phyloP scores from a whole-genome alignment of 2,888 invertebrate genomes.

The Eugnorisma glareosa region DNA sequence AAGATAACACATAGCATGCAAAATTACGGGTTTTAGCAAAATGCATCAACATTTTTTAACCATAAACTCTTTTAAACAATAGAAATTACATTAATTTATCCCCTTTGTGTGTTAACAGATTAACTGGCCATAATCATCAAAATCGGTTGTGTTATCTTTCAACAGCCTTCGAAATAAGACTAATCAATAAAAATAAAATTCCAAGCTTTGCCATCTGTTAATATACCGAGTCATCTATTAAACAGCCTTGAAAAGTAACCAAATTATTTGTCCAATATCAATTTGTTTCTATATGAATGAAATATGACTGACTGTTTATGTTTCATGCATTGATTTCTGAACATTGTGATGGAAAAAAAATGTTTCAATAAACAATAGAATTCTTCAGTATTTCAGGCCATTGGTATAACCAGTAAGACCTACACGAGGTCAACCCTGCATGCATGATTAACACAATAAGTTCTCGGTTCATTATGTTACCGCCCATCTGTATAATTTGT shows the following conservation, averaged over 20 bases:
- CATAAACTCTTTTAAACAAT: too few relatives aligned
- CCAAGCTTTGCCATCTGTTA: not conserved
- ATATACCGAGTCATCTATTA: conserved; percentile 10
- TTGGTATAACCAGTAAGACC: conserved; percentile 21
- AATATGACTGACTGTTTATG: not conserved
- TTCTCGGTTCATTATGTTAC: conserved; percentile 7
- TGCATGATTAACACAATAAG: conserved; percentile 47
- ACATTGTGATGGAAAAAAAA: conserved; percentile 10
- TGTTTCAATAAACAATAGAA: conserved; percentile 30
- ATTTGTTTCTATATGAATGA: not conserved
- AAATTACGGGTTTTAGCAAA: too few relatives aligned
- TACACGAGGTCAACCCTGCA: conserved; percentile 7
- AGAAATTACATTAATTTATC: too few relatives aligned
- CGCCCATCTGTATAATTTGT: conserved; percentile 35
- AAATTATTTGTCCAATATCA: conserved; percentile 9
- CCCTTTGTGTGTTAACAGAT: too few relatives aligned
- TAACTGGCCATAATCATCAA: not conserved
- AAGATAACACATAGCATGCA: too few relatives aligned
- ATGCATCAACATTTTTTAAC: too few relatives aligned
- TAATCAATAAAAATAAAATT: conserved; percentile 23
- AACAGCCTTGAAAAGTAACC: not conserved
- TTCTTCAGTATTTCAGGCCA: conserved; percentile 21
- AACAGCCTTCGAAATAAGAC: not conserved
- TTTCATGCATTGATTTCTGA: not conserved
- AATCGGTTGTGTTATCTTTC: conserved; percentile 1